Base-by-base conservation (phyloP, 2,113 vertebrate genomes). In the Pleuronectes platessa region DNA sequence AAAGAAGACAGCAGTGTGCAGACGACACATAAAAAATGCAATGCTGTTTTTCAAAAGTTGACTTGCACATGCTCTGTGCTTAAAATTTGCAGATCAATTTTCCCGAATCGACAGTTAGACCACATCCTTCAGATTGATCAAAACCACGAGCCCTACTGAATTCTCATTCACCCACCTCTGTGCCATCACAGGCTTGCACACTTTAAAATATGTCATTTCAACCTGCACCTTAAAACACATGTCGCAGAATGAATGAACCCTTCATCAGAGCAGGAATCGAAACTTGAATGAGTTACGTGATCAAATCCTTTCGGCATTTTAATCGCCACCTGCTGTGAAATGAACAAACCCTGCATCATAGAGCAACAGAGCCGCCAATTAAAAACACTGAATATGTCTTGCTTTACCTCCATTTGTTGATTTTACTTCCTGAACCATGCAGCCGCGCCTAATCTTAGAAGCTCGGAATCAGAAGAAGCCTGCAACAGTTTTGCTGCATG, bases 361-460 rank as follows among this genome's bases (percentile, higher is more conserved):
- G 6, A 31, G 21, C 54, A 56, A 35, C 23, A 18, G 5, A 3
- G 0, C 14, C 6, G 1, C 15, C 17, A 40, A 9, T 3, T 17
- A 71, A 61, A 77, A 83, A 45, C 35, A 35, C 8, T 13, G 1
- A 65, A 76, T 31, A 74, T 26, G 51, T n/a, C 21, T 54, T 20
- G 27, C 35, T 87, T 93, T 89, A 89, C 89, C 85, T 93, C 90
- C 89, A 92, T 92, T 83, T 84, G 83, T 60, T 3, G 23, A 15
- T 59, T 75, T 40, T 3, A 90, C 91, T 93, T 94, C 91, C 91
- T 92, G 81, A 91, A 90, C 89, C 71, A 68, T 82, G 79, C 72
- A 88, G 89, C 90, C 83, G 79, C 84, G 68, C 84, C 87, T 89
- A 51, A 84, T 53, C 79, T 75, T 68, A 54, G 65, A 67, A 15